A percentile compares a stretch with the other conserved stretches of the same genome.
Evolutionary conservation across 2,797 vertebrate genomes (phyloP).

Genomic region (Sebastes steindachneri): DNA sequence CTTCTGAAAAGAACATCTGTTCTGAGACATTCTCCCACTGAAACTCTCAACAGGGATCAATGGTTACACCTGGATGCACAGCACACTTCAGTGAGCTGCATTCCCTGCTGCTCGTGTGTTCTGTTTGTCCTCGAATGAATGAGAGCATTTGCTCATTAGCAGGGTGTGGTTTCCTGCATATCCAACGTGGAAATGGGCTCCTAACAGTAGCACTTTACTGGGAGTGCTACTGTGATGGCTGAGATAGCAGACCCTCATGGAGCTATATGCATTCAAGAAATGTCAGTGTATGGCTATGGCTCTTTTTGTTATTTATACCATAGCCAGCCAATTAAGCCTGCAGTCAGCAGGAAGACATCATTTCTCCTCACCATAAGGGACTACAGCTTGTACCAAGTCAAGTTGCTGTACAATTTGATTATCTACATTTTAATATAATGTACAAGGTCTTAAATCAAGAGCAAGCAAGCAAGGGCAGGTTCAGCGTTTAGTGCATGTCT

Average conservation of each 20-base stretch:
- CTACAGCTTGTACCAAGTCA: neutral
- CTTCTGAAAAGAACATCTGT: constrained; percentile 18
- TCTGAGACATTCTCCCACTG: neutral
- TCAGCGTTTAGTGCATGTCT: neutral
- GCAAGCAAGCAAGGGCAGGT: neutral
- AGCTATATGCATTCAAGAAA: neutral
- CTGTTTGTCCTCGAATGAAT: constrained; percentile 40
- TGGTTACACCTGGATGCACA: constrained; percentile 54
- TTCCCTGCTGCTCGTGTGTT: constrained; percentile 35
- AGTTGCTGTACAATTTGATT: constrained; percentile 20
- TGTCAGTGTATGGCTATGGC: neutral
- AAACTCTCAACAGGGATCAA: constrained; percentile 13
- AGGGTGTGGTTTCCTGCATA: constrained; percentile 59
- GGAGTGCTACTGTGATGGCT: constrained; percentile 31
- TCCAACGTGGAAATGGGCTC: constrained; percentile 40
- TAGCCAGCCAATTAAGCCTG: neutral
- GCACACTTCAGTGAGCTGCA: constrained; percentile 6
- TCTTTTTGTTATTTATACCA: constrained; percentile 24
- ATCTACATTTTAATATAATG: constrained; percentile 14
- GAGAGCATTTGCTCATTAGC: constrained; percentile 49
- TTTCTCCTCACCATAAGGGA: neutral
- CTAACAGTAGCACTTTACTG: constrained; percentile 38
- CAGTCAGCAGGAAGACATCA: neutral
- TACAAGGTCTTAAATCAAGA: constrained; percentile 23
- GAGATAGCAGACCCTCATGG: constrained; percentile 5